These are phyloP conservation scores for Yponomeuta malinellus DNA, from an alignment of 2,888 invertebrate species.

Conservation along the genomic window DNA sequence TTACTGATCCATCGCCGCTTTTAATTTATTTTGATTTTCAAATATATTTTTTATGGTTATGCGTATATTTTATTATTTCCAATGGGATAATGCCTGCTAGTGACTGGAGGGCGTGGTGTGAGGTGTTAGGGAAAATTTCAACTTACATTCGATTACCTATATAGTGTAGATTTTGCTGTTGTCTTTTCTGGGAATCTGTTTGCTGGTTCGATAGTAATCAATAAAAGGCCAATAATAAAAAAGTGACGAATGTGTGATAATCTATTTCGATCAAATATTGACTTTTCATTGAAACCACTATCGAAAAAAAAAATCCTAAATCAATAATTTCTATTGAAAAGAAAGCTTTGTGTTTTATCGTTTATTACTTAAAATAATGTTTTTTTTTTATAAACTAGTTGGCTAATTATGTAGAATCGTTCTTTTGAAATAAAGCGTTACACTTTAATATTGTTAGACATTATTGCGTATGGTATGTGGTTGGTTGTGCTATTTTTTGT, in stretches of 20 bases:
- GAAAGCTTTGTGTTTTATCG: constrained; percentile 6
- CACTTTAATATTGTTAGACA: constrained; percentile 59
- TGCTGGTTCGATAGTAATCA: background rate
- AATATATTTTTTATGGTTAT: background rate
- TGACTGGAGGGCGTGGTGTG: constrained; percentile 68
- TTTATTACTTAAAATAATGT: constrained; percentile 31
- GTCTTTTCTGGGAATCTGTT: constrained; percentile 7
- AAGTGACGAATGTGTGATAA: too few relatives aligned
- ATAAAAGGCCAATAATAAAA: background rate
- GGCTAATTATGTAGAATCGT: constrained; percentile 59
- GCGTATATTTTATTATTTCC: background rate
- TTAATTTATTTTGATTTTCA: too few relatives aligned
- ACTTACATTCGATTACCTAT: constrained; percentile 10
- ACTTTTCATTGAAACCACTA: background rate
- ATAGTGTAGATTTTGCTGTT: constrained; percentile 14
- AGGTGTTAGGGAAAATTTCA: constrained; percentile 28
- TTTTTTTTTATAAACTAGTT: constrained; percentile 55
- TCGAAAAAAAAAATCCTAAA: background rate
- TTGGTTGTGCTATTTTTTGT: constrained; percentile 63
- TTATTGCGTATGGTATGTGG: constrained; percentile 61
- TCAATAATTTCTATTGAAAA: background rate
- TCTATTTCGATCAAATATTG: background rate
- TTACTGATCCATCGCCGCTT: too few relatives aligned
- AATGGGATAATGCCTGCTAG: constrained; percentile 18
- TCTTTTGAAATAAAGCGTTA: constrained; percentile 60